Percentiles rank a stretch among this genome's conserved stretches.
These are phyloP conservation scores for Amphiura filiformis DNA, from an alignment of 35 echinoderm and acorn worm species.

Conservation along the genomic window DNA sequence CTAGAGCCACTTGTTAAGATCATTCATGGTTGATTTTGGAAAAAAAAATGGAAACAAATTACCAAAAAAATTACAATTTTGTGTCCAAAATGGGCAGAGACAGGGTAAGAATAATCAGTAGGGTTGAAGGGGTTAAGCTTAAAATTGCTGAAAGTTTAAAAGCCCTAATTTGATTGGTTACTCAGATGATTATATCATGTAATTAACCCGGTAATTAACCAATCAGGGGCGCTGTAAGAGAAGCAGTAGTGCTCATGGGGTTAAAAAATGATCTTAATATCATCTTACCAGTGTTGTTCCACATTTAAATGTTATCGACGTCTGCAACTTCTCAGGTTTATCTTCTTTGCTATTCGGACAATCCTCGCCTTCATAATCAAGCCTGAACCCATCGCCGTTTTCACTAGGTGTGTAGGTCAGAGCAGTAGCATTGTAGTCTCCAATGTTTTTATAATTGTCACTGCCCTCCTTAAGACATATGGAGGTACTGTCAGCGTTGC, in stretches of 20 bases:
- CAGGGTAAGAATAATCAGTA: too few species aligned
- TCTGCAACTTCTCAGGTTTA: constrained; percentile 9
- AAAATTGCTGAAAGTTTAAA: too few species aligned
- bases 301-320: constrained; percentile 67
- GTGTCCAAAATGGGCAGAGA: too few species aligned
- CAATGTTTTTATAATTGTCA: constrained; percentile 33
- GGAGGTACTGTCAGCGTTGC: constrained; percentile 8
- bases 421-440: constrained; percentile 31
- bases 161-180: too few species aligned
- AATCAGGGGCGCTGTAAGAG: too few species aligned
- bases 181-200: background rate
- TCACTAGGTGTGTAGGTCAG: constrained; percentile 3
- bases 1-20: too few species aligned
- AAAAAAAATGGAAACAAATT: too few species aligned
- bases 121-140: too few species aligned
- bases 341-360: background rate
- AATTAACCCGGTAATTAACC: background rate
- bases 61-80: background rate
- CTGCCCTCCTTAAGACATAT: constrained; percentile 28
- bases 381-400: constrained; percentile 53
- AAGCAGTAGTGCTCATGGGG: too few species aligned
- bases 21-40: too few species aligned
- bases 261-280: background rate
- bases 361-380: constrained; percentile 51
- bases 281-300: constrained; percentile 68